These are phyloP conservation scores for Lepidochitona cinerea DNA, from an alignment of 2,888 invertebrate species.

Conservation along the genomic window DNA sequence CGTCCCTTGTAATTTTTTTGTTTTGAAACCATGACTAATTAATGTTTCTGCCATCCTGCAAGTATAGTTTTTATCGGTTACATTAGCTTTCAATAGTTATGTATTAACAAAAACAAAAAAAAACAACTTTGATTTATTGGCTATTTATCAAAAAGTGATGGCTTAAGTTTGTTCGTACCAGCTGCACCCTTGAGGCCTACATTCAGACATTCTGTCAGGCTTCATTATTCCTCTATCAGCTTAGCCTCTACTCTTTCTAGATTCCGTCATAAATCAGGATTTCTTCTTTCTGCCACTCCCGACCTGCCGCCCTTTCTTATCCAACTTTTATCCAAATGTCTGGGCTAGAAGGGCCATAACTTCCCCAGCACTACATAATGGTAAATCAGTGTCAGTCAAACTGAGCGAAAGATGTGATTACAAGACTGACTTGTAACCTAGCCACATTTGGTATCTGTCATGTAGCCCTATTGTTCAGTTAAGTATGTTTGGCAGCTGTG, in stretches of 20 bases:
- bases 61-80: too few species aligned
- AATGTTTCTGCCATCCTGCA: too few species aligned
- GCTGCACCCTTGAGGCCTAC: background rate
- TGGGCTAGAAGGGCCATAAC: background rate
- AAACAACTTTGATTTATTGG: slow-evolving; percentile 9
- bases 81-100: too few species aligned
- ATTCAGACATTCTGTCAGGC: background rate
- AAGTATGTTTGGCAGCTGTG: slow-evolving; percentile 23
- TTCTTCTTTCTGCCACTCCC: slow-evolving; percentile 4
- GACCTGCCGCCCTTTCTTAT: background rate
- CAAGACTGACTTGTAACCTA: slow-evolving; percentile 1
- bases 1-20: too few species aligned
- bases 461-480: background rate
- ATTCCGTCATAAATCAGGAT: slow-evolving; percentile 1
- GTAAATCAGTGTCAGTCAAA: background rate
- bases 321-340: background rate
- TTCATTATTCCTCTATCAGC: background rate
- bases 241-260: background rate
- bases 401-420: background rate
- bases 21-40: too few species aligned
- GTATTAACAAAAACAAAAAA: too few species aligned
- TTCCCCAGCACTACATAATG: background rate
- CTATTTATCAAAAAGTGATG: background rate
- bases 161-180: background rate
- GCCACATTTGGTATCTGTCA: slow-evolving; percentile 8